phyloP scores from a whole-genome alignment of 2,888 invertebrate species.

The Caenorhabditis macrosperma region DNA sequence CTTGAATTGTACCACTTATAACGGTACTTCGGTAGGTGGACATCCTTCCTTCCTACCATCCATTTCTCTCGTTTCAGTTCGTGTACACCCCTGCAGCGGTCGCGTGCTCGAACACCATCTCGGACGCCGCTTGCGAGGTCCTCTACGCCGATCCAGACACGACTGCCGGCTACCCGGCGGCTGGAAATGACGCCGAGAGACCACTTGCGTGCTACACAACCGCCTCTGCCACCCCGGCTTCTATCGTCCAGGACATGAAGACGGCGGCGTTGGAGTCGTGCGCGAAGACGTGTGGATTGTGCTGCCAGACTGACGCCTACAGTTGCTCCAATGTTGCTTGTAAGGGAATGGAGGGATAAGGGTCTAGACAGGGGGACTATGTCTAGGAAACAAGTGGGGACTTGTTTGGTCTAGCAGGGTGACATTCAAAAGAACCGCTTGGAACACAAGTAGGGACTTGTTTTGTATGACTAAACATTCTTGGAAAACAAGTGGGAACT shows the following conservation, averaged over 20 bases:
- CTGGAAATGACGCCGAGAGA: constrained; percentile 40
- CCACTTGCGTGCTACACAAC: constrained; percentile 42
- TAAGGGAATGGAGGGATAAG: constrained; percentile 6
- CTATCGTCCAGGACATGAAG: constrained; percentile 43
- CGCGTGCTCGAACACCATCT: constrained; percentile 48
- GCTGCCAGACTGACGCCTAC: constrained; percentile 52
- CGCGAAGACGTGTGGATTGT: constrained; percentile 50
- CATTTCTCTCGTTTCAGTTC: constrained; percentile 43
- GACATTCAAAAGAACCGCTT: too few species aligned
- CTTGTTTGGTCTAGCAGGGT: too few species aligned
- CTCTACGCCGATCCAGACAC: constrained; percentile 37
- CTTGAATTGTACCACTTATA: constrained; percentile 45
- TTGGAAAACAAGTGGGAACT: too few species aligned
- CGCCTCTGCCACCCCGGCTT: constrained; percentile 29
- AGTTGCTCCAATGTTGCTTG: constrained; percentile 38
- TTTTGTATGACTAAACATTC: too few species aligned
- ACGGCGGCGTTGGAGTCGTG: constrained; percentile 45
- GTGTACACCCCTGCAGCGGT: constrained; percentile 53
- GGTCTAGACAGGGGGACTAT: too few species aligned
- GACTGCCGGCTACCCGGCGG: constrained; percentile 32
- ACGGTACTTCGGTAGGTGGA: constrained; percentile 37
- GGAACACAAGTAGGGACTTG: too few species aligned
- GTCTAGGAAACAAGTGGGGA: too few species aligned
- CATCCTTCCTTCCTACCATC: not conserved
- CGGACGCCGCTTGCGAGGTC: constrained; percentile 47